Base-by-base conservation (phyloP, 2,113 vertebrate species). In the Procavia capensis region DNA sequence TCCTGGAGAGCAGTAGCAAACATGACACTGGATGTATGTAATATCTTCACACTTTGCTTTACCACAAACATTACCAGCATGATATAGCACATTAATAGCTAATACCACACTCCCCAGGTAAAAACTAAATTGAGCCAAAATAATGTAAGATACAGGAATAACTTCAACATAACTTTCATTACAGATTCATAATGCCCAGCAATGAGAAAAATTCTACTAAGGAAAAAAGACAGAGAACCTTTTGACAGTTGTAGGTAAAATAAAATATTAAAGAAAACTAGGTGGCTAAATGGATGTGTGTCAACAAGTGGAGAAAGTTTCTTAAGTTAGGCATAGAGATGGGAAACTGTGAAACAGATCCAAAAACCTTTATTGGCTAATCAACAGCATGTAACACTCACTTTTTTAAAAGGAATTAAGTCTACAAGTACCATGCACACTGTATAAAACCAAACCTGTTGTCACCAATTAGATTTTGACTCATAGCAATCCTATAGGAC, bases 21-120 rank as follows among this genome's bases (percentile, higher is more conserved):
- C 47, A 16, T 50, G 80, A 92, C 13, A 3, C 57, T n/a, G 19
- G 82, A 90, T 83, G 31, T 16, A 90, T 92, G 45, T 94, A 88
- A 80, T 93, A 72, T 45, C n/a, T 79, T 81, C 41, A 94, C 27
- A 57, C 74, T 22, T 92, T 90, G 70, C 39, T 20, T 93, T 82
- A 91, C 47, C 57, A 82, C 93, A 95, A 96, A 83, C 85, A 93
- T 93, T 86, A n/a, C 47, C 45, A 45, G 20, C 70, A 84, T 87
- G 20, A 25, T 82, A 54, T 13, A 68, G 29, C 34, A 72, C 5
- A 36, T 85, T 90, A 70, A 45, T 79, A 16, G 25, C 36, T 41
- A 85, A 75, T 64, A 41, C 5, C 27, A 64, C n/a, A n/a, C n/a
- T n/a, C 1, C 1, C 9, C 68, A 34, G 29, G 86, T 84, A 85